Evolutionary conservation across 2,113 vertebrate genomes (phyloP), one percentile per base, ranked within the genome.

Genomic region (Tragulus kanchil): DNA sequence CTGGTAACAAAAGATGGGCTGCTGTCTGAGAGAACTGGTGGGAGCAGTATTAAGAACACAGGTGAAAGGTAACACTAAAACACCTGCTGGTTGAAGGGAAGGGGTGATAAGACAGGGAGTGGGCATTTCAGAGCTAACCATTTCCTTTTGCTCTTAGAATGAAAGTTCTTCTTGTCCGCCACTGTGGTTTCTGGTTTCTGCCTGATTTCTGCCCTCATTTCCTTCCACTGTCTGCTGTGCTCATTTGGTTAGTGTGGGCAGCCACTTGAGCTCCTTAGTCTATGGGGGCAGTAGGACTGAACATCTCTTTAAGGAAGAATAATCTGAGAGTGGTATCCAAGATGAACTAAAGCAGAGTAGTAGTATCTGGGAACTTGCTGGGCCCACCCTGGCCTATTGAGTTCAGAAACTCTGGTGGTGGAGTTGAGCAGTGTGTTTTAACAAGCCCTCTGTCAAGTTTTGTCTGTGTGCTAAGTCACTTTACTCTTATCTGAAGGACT

Each of bases 301-400:
- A 65, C 16, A 15, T n/a, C 59, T 94, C 21, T 79, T 91, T 86
- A 86, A 83, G 79, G 52, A 86, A 92, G 62, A 50, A 59, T 48
- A 17, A 7, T 56, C 19, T 92, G 52, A 50, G 56, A 54, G 4
- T 83, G 81, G 65, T 21, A 3, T 52, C 45, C 83, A 77, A 12
- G n/a, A 52, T 73, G 50, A 54, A 79, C 42, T 78, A 87, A 93
- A 82, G 42, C 36, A 94, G 31, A 85, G 36, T n/a, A 31, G n/a
- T 65, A 36, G 31, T 26, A 8, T 78, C 67, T 78, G 28, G 48
- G 59, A 62, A 77, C 21, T 50, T 75, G 48, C 48, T 15, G n/a
- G 36, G 21, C 31, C 64, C 8, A 31, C 2, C 0, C 19, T 79
- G 83, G 16, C 14, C 77, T 48, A 13, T 23, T 48, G 83, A 93